These are phyloP conservation scores for Macrosoma leucophasiata DNA, from an alignment of 2,888 invertebrate genomes.

Conservation along the genomic window DNA sequence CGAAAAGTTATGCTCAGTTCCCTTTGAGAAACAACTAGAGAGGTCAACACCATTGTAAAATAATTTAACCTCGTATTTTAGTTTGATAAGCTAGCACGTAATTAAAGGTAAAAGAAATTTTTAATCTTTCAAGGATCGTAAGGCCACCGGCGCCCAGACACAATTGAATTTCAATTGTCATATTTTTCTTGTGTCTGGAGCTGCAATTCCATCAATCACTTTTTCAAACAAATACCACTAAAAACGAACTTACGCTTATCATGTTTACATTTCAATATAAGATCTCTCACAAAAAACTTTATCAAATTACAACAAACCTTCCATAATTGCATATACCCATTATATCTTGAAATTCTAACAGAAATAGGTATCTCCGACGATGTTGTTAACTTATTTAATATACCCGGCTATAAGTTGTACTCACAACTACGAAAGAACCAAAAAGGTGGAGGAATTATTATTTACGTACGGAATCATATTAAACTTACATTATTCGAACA, in stretches of 20 bases:
- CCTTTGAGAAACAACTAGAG: not conserved
- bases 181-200: no score
- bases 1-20: not conserved
- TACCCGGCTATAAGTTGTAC: conserved; percentile 27
- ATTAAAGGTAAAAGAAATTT: conserved; percentile 6
- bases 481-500: conserved; percentile 9
- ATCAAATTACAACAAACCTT: conserved; percentile 16
- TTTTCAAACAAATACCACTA: conserved; percentile 8
- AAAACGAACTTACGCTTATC: conserved; percentile 11
- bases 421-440: conserved; percentile 17
- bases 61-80: not conserved
- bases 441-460: conserved; percentile 24
- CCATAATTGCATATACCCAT: conserved; percentile 5
- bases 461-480: conserved; percentile 14
- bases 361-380: conserved; percentile 22
- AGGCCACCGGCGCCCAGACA: no score
- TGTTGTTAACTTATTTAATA: conserved; percentile 19
- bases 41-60: not conserved
- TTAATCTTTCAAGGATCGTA: no score
- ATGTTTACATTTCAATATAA: conserved; percentile 25
- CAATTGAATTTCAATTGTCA: no score
- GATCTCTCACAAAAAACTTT: conserved; percentile 26
- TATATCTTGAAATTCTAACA: conserved; percentile 20
- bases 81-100: not conserved
- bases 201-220: conserved; percentile 11